phyloP scores from a whole-genome alignment of 2,797 vertebrate species.

The Nothura maculosa region DNA sequence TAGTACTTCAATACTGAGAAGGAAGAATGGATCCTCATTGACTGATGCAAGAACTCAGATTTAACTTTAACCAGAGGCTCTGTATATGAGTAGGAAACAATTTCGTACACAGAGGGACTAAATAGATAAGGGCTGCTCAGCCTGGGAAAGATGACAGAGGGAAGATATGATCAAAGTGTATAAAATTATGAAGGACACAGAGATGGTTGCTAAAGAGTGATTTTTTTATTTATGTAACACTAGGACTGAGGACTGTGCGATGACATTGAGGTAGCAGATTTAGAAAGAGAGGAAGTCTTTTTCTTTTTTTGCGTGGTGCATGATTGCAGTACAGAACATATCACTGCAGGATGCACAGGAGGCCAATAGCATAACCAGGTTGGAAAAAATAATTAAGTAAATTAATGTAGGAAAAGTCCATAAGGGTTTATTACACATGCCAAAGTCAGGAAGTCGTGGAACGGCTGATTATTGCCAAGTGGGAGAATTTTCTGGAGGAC shows the following conservation, averaged over 20 bases:
- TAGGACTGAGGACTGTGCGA: background rate
- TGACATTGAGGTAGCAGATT: background rate
- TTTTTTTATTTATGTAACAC: background rate
- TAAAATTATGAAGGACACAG: background rate
- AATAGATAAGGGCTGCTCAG: background rate
- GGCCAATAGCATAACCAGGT: rapidly evolving
- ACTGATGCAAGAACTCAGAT: background rate
- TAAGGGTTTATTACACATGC: background rate
- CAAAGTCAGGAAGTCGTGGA: background rate
- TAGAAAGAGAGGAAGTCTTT: background rate
- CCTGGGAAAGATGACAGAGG: background rate
- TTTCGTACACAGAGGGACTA: background rate
- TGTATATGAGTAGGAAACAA: background rate
- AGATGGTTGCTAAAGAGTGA: background rate
- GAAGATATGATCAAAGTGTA: background rate
- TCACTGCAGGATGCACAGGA: background rate
- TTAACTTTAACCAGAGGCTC: background rate
- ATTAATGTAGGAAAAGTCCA: background rate
- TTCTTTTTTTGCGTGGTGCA: background rate
- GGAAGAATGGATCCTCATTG: background rate
- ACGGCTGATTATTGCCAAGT: rapidly evolving
- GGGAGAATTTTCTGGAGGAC: background rate
- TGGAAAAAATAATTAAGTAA: background rate
- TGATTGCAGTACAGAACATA: background rate
- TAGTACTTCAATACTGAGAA: background rate